These are phyloP conservation scores for Microplitis deprimator DNA, from an alignment of 2,888 invertebrate genomes.

Conservation along the genomic window DNA sequence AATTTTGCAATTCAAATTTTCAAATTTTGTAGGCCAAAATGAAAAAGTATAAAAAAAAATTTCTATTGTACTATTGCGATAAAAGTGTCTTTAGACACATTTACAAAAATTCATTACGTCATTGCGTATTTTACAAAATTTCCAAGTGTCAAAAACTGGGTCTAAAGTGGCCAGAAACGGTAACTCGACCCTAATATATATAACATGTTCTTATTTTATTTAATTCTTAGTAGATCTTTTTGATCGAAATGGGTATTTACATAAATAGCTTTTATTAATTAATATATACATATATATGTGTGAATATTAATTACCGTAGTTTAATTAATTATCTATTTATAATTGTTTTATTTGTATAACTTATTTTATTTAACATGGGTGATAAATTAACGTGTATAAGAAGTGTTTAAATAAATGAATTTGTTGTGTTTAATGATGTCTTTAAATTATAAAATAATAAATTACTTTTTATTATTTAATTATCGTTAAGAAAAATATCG, in stretches of 20 bases:
- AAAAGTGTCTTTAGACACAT: too few species aligned
- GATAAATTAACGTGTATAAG: background rate
- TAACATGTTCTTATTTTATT: too few species aligned
- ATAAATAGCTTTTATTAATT: background rate
- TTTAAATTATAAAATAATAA: background rate
- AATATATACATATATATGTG: background rate
- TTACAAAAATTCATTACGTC: too few species aligned
- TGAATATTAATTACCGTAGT: background rate
- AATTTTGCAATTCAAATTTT: too few species aligned
- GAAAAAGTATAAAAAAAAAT: too few species aligned
- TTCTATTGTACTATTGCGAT: too few species aligned
- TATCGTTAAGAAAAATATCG: background rate
- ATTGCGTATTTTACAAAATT: too few species aligned
- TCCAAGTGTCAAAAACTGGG: too few species aligned
- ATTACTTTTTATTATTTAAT: background rate
- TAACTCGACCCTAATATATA: too few species aligned
- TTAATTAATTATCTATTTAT: background rate
- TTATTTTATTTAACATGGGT: background rate
- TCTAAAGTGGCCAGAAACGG: too few species aligned
- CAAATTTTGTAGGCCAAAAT: too few species aligned
- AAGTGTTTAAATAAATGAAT: constrained; percentile 2
- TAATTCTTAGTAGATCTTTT: background rate
- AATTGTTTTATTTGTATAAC: background rate
- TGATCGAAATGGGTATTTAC: background rate
- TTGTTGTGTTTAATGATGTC: background rate